Evolutionary conservation across 2,888 invertebrate species (phyloP).

Genomic region (Mongoloraphidia duomilia): DNA sequence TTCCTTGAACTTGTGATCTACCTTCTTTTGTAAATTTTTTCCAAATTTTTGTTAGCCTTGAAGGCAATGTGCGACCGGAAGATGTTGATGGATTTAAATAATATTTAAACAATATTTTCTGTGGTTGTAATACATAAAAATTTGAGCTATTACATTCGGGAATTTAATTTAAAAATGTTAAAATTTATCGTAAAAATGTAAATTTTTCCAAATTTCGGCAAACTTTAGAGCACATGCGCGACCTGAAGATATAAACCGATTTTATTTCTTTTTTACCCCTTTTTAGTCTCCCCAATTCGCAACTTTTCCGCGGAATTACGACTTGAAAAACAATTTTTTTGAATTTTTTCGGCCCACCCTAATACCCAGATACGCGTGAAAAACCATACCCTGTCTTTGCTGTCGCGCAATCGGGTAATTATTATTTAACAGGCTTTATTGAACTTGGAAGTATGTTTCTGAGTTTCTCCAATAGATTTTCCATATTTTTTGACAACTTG

Average conservation of each 20-base stretch:
- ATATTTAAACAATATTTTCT: not conserved
- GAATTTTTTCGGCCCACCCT: too few relatives aligned
- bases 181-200: not conserved
- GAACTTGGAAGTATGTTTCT: too few relatives aligned
- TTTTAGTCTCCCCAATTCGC: not conserved
- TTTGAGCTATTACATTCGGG: not conserved
- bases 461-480: too few relatives aligned
- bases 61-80: not conserved
- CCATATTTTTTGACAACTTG: too few relatives aligned
- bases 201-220: constrained; percentile 1
- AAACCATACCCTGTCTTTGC: too few relatives aligned
- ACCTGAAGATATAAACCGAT: constrained; percentile 2
- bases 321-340: too few relatives aligned
- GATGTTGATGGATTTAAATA: constrained; percentile 1
- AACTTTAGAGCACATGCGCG: constrained; percentile 2
- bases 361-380: too few relatives aligned
- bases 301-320: too few relatives aligned
- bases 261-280: constrained; percentile 1
- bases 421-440: too few relatives aligned
- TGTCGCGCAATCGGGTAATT: too few relatives aligned
- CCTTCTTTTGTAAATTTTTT: not conserved
- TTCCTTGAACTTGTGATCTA: not conserved
- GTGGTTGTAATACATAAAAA: not conserved
- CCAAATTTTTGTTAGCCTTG: too few relatives aligned
- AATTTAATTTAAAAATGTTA: not conserved